Evolutionary conservation across 2,888 invertebrate species (phyloP), one percentile per base, ranked within the genome.

Genomic region (Leucozona laternaria): DNA sequence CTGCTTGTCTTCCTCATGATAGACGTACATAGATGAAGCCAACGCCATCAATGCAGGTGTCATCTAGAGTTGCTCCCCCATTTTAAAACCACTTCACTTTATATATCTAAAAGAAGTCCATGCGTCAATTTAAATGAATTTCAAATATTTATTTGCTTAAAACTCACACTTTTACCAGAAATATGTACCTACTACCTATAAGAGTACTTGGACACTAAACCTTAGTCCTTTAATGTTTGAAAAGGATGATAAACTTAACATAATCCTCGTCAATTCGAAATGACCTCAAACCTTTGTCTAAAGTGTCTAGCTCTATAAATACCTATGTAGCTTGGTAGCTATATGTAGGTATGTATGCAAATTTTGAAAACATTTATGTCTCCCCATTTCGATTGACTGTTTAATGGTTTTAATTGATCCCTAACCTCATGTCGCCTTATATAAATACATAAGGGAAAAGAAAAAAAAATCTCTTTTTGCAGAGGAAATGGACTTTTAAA

Each of bases 401-500:
- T 72, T 77, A 10, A 72, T 64, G 50, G 15, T 53, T 72, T 66
- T 82, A 82, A 82, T 82, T 82, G 81, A 82, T 57, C 77, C 48
- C 70, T 66, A 82, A 71, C 76, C 70, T 70, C 31, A 62, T 64
- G 43, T 40, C 40, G 40, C 17, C n/a, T 57, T 60, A 45, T 40
- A 15, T 13, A 40, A 40, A n/a, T n/a, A n/a, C n/a, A n/a, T n/a
- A n/a, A 13, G 10, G 40, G 5, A 53, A 55, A 68, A 22, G 10
- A 11, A 60, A 55, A 62, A 17, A 13, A 4, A 28, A 8, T 58
- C 15, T 20, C 5, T 22, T 43, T 34, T 20, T 37, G 2, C 20
- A 15, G 25, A 73, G 78, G 73, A 78, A 79, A 83, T 83, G 79
- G 78, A 83, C 73, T 83, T 78, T 83, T 75, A 70, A 73, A 68